These are phyloP conservation scores for Clarias gariepinus DNA, from an alignment of 2,113 vertebrate species.

Conservation along the genomic window DNA sequence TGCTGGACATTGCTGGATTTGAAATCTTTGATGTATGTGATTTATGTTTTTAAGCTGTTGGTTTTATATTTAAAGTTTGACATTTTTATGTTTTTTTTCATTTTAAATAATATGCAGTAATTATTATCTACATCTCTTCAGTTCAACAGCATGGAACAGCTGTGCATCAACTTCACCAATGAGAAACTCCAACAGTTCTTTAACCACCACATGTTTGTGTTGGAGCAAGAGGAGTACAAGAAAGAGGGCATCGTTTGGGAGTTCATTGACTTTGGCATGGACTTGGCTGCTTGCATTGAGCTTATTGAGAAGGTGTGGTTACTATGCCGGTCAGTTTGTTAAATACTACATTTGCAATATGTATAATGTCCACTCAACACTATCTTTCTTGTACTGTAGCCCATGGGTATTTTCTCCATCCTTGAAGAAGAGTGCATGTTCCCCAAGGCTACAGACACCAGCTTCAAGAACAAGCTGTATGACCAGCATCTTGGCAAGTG, in stretches of 20 bases:
- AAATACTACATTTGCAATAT: background rate
- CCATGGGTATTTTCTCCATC: slow-evolving; percentile 74
- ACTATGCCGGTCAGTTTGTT: slow-evolving; percentile 10
- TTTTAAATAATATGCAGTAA: background rate
- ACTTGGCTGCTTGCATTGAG: slow-evolving; percentile 86
- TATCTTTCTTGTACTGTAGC: slow-evolving; percentile 48
- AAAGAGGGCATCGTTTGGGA: slow-evolving; percentile 86
- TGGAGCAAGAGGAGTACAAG: slow-evolving; percentile 87
- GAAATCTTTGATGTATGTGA: slow-evolving; percentile 54
- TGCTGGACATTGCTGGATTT: slow-evolving; percentile 56
- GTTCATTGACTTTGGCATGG: slow-evolving; percentile 91
- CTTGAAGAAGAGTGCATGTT: slow-evolving; percentile 77
- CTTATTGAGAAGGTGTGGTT: slow-evolving; percentile 82
- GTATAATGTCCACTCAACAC: background rate
- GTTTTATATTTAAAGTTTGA: background rate
- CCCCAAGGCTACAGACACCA: slow-evolving; percentile 68
- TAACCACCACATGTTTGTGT: slow-evolving; percentile 81
- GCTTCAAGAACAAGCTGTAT: slow-evolving; percentile 56
- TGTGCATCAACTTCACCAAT: slow-evolving; percentile 89
- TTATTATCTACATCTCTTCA: slow-evolving; percentile 42
- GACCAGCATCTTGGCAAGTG: slow-evolving; percentile 55
- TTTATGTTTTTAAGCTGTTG: background rate
- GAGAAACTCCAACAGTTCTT: slow-evolving; percentile 86
- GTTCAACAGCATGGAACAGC: slow-evolving; percentile 86
- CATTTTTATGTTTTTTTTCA: no score